These are phyloP conservation scores for Colaptes auratus DNA, from an alignment of 2,113 vertebrate species.

Conservation along the genomic window DNA sequence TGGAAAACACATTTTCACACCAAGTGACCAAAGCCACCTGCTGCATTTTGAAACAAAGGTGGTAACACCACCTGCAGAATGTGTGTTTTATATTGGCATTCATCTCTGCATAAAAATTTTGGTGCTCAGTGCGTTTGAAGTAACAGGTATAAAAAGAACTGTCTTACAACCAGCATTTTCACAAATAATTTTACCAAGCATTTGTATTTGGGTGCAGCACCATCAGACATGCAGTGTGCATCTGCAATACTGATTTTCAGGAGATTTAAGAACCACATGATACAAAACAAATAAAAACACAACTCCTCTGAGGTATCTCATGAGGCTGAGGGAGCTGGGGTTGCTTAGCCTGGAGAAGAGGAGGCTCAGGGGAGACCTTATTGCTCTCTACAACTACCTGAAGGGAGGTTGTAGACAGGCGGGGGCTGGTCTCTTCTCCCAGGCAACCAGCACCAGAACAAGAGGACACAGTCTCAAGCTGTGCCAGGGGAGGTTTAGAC, in stretches of 20 bases:
- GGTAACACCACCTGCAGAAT: not conserved
- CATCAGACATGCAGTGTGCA: not conserved
- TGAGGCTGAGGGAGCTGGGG: too few relatives aligned
- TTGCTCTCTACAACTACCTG: too few relatives aligned
- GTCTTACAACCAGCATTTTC: not conserved
- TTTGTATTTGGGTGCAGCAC: not conserved
- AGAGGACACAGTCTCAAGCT: too few relatives aligned
- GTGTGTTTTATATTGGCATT: not conserved
- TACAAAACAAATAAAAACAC: not conserved
- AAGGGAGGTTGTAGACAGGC: too few relatives aligned
- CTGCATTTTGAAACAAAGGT: not conserved
- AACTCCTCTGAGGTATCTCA: not conserved
- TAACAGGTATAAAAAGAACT: not conserved
- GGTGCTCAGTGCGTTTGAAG: not conserved
- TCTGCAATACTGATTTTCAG: not conserved
- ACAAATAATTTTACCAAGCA: too few relatives aligned
- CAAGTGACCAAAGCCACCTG: not conserved
- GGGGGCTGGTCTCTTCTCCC: too few relatives aligned
- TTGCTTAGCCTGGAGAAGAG: too few relatives aligned
- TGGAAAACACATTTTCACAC: not conserved
- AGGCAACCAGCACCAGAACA: too few relatives aligned
- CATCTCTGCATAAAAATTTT: not conserved
- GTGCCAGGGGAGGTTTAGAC: too few relatives aligned
- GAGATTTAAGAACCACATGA: not conserved
- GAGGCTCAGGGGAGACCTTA: too few relatives aligned